These are phyloP conservation scores for Asbolus verrucosus DNA, from an alignment of 1,140 invertebrate species.

Conservation along the genomic window DNA sequence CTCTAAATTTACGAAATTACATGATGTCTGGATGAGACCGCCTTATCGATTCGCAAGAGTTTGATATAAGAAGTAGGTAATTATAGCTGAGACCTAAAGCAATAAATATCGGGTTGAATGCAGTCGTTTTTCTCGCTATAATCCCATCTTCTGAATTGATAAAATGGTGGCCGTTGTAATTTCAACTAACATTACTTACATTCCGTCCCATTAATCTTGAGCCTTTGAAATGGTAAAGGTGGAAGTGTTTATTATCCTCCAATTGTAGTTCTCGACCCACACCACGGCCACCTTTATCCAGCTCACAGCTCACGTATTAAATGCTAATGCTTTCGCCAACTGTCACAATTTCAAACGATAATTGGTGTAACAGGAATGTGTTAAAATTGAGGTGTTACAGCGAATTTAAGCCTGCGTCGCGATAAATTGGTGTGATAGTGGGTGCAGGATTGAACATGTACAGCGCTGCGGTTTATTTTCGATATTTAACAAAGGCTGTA, in stretches of 20 bases:
- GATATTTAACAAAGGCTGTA: conserved; percentile 12
- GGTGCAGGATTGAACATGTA: no score
- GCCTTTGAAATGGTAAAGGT: conserved; percentile 36
- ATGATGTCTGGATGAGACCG: neutral
- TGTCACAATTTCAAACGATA: conserved; percentile 29
- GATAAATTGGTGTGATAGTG: conserved; percentile 22
- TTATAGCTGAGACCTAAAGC: conserved; percentile 1
- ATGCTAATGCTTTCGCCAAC: conserved; percentile 21
- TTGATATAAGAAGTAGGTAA: conserved; percentile 19
- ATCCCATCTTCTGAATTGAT: conserved; percentile 25
- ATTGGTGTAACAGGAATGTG: conserved; percentile 6
- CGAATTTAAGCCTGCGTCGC: neutral
- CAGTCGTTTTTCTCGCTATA: conserved; percentile 16
- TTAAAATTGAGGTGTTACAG: conserved; percentile 1
- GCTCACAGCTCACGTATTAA: conserved; percentile 34
- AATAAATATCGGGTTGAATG: conserved; percentile 22
- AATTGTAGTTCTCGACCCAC: conserved; percentile 10
- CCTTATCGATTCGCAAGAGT: neutral
- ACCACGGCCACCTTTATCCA: conserved; percentile 10
- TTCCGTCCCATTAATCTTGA: conserved; percentile 24
- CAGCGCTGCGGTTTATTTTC: conserved; percentile 18
- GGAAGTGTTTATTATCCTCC: conserved; percentile 41
- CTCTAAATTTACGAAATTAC: no score
- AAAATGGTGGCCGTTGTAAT: conserved; percentile 25
- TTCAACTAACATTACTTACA: conserved; percentile 36